These are phyloP conservation scores for Echinops telfairi DNA, from an alignment of 2,113 vertebrate genomes.

Conservation along the genomic window DNA sequence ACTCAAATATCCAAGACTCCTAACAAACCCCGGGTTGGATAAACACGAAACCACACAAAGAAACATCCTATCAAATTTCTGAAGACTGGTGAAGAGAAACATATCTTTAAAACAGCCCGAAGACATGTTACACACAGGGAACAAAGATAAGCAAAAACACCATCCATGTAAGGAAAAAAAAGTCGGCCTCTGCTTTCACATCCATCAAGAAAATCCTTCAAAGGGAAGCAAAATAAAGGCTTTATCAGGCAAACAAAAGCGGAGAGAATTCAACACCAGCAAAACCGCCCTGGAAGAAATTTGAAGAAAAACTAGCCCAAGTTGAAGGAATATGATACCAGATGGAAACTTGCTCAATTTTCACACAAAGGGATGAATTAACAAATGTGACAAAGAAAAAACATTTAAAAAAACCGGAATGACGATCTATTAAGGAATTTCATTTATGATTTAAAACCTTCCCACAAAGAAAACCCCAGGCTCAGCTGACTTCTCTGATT, in stretches of 20 bases:
- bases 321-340: neutral
- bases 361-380: neutral
- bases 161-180: neutral
- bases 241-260: neutral
- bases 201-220: neutral
- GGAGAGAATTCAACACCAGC: neutral
- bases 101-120: neutral
- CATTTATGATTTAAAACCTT: conserved; percentile 8
- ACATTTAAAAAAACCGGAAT: conserved; percentile 18
- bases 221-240: conserved; percentile 38
- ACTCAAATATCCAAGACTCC: conserved; percentile 35
- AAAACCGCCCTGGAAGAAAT: neutral
- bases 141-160: neutral
- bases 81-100: conserved; percentile 22
- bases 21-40: neutral
- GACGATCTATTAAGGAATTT: neutral
- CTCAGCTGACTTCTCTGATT: neutral
- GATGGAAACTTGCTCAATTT: neutral
- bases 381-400: conserved; percentile 40
- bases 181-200: conserved; percentile 7
- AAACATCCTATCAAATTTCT: neutral
- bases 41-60: neutral
- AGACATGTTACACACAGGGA: neutral
- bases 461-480: neutral
- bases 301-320: conserved; percentile 19